A percentile compares a stretch with the other conserved stretches of the same genome.
Evolutionary conservation across 2,888 invertebrate species (phyloP).

Genomic region (Alsophila aescularia): DNA sequence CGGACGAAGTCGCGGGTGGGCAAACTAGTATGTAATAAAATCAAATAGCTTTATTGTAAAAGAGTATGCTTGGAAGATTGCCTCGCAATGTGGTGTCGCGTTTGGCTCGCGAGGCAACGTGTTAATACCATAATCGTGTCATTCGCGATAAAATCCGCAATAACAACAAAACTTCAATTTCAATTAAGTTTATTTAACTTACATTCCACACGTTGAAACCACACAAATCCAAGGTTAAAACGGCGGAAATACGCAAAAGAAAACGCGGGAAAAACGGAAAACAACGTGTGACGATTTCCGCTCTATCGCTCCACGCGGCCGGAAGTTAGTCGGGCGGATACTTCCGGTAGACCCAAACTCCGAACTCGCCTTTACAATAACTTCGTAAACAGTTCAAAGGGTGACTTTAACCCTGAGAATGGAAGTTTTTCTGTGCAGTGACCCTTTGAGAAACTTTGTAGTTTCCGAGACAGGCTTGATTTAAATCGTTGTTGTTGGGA

Average conservation of each 20-base stretch:
- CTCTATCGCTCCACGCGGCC: conserved; percentile 29
- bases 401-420: conserved; percentile 19
- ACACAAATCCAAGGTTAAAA: conserved; percentile 35
- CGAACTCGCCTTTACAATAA: conserved; percentile 34
- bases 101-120: too few species aligned
- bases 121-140: too few species aligned
- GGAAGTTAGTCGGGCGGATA: conserved; percentile 40
- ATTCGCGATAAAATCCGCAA: background rate
- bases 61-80: too few species aligned
- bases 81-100: too few species aligned
- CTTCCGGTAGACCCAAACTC: conserved; percentile 40
- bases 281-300: conserved; percentile 38
- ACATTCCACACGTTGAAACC: background rate
- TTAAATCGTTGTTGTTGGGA: too few species aligned
- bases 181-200: conserved; percentile 4
- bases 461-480: background rate
- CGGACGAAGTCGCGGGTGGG: too few species aligned
- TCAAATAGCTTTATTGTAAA: too few species aligned
- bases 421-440: conserved; percentile 26
- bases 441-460: conserved; percentile 21
- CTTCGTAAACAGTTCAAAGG: conserved; percentile 35
- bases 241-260: conserved; percentile 41
- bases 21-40: too few species aligned
- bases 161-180: background rate
- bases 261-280: conserved; percentile 33